Evolutionary conservation across 2,797 vertebrate species (phyloP).

Genomic region (Crocodylus rhombifer): DNA sequence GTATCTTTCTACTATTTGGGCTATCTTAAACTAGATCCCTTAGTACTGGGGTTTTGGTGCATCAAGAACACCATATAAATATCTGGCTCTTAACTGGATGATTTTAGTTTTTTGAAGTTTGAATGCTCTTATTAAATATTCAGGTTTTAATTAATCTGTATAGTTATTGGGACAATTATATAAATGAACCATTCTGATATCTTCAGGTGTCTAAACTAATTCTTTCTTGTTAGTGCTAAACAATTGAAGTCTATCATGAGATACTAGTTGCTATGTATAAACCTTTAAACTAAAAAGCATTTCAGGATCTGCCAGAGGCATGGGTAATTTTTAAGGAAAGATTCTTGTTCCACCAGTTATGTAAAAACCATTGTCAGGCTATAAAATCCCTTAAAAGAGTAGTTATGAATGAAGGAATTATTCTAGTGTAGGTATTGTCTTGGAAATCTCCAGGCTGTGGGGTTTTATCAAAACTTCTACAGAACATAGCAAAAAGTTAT

Average conservation of each 20-base stretch:
- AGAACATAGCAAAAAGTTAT: fast-evolving
- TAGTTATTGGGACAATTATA: background rate
- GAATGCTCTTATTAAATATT: too few relatives aligned
- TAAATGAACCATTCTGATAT: background rate
- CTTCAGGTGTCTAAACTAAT: too few relatives aligned
- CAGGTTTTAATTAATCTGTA: too few relatives aligned
- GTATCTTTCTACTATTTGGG: too few relatives aligned
- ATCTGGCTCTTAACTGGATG: background rate
- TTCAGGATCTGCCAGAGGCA: background rate
- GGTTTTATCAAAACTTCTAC: background rate
- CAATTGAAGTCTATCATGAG: background rate
- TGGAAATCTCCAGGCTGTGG: background rate
- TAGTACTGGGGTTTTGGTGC: too few relatives aligned
- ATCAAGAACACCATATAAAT: background rate
- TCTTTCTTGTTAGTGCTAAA: too few relatives aligned
- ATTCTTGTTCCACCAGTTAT: background rate
- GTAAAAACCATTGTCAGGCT: background rate
- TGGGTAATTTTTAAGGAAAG: background rate
- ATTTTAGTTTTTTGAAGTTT: too few relatives aligned
- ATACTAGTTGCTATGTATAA: background rate
- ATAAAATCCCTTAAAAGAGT: background rate
- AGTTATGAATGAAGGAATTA: too few relatives aligned
- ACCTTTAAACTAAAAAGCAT: background rate
- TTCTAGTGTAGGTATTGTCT: fast-evolving
- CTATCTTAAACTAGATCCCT: too few relatives aligned